A percentile compares a stretch with the other conserved stretches of the same genome.
Evolutionary conservation across 2,797 vertebrate genomes (phyloP).

Genomic region (Melanotaenia nigrans): DNA sequence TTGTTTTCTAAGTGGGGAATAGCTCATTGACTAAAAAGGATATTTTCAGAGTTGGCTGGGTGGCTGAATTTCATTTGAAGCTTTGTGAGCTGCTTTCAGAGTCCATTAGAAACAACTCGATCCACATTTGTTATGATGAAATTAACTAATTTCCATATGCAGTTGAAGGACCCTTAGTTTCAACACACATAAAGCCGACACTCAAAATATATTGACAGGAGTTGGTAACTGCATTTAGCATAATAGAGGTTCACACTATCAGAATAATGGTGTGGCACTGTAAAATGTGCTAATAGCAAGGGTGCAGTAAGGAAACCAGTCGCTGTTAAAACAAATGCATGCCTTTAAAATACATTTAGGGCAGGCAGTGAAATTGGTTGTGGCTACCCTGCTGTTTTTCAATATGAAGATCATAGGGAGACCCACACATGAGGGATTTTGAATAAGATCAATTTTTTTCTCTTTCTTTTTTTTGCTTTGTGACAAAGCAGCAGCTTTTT

Average conservation of each 20-base stretch:
- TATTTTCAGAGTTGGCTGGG: slow-evolving; percentile 20
- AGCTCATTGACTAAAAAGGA: slow-evolving; percentile 24
- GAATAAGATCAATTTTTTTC: slow-evolving; percentile 36
- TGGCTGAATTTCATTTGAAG: slow-evolving; percentile 43
- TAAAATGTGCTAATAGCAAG: slow-evolving; percentile 54
- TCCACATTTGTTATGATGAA: slow-evolving; percentile 30
- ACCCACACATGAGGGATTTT: slow-evolving; percentile 43
- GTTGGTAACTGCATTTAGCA: slow-evolving; percentile 17
- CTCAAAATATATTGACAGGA: slow-evolving; percentile 21
- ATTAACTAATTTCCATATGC: slow-evolving; percentile 41
- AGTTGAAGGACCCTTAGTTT: slow-evolving; percentile 12
- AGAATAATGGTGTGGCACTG: slow-evolving; percentile 38
- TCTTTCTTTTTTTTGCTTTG: slow-evolving; percentile 47
- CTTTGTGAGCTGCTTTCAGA: slow-evolving; percentile 41
- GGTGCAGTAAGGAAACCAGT: slow-evolving; percentile 29
- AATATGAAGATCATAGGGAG: slow-evolving; percentile 42
- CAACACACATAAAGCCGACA: slow-evolving; percentile 15
- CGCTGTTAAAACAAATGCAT: slow-evolving; percentile 49
- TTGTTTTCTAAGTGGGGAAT: slow-evolving; percentile 22
- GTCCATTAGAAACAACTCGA: slow-evolving; percentile 47
- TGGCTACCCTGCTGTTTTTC: slow-evolving; percentile 51
- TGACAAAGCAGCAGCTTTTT: slow-evolving; percentile 47
- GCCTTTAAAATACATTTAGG: slow-evolving; percentile 59
- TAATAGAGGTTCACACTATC: slow-evolving; percentile 30
- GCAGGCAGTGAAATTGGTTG: slow-evolving; percentile 44